Evolutionary conservation across 64 coral and sea anemone species (phyloP), one percentile per base, ranked within the genome.

Genomic region (Actinia equina): DNA sequence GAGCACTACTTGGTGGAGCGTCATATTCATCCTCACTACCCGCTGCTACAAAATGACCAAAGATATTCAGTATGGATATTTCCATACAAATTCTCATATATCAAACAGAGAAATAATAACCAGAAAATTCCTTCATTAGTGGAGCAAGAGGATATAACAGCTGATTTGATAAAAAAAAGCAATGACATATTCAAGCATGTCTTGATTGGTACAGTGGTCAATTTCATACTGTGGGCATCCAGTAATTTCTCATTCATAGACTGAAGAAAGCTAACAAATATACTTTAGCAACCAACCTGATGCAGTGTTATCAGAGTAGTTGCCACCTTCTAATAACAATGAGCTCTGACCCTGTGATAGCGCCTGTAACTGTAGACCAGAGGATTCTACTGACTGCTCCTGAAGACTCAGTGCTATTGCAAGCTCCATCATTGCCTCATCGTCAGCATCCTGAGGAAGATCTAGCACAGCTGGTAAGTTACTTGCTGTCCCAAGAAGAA

Each of bases 401-500:
- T 99, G 97, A 63, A 99, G 88, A 57, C 97, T 99, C 22, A 99
- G 83, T 18, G 93, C 97, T 80, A 99, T 99, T 41, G 97, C 97
- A 43, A 99, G 91, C 74, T 99, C 97, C 90, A 99, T 95, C 97
- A 99, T 99, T 61, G 97, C 93, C 69, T 99, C 97, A 83, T 99
- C 97, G 79, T 99, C 97, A 52, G 97, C 97, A 89, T 99, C 97
- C 63, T 94, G 85, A 79, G 96, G 97, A 15, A 99, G 88, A 69
- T 99, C 97, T 13, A 95, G 83, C 82, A 99, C 92, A 22, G 87
- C 95, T 71, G 89, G 95, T 63, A 92, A 84, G 19, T 89, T 89
- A 14, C 93, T 90, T 70, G 90, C 90, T 44, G 94, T 90, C 59
- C 93, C 93, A 49, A 93, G 62, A 42, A 99, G 85, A 70, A 99